These are phyloP conservation scores for Alauda arvensis DNA, from an alignment of 2,797 vertebrate genomes.

Conservation along the genomic window DNA sequence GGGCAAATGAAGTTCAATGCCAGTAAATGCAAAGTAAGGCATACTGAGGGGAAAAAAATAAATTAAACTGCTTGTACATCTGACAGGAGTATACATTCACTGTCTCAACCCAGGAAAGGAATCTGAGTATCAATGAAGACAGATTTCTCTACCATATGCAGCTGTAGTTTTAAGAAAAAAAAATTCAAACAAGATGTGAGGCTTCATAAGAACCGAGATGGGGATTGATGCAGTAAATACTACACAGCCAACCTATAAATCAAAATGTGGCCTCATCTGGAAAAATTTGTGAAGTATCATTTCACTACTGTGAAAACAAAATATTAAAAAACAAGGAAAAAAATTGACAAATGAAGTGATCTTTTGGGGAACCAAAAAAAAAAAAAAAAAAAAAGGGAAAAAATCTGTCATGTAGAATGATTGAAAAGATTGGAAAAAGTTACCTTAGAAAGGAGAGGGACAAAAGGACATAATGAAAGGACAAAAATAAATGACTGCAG, in stretches of 20 bases:
- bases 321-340: neutral
- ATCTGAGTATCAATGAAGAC: slow-evolving; percentile 44
- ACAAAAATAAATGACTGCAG: neutral
- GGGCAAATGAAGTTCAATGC: slow-evolving; percentile 54
- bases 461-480: neutral
- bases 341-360: neutral
- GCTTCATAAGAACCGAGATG: neutral
- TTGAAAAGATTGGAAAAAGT: neutral
- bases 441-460: neutral
- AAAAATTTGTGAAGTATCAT: neutral
- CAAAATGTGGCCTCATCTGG: neutral
- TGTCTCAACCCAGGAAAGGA: slow-evolving; percentile 22
- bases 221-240: neutral
- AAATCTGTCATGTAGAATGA: neutral
- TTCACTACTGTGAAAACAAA: neutral
- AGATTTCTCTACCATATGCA: slow-evolving; percentile 41
- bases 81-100: slow-evolving; percentile 23
- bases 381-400: neutral
- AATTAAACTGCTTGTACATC: slow-evolving; percentile 48
- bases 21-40: slow-evolving; percentile 55
- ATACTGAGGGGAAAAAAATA: slow-evolving; percentile 24
- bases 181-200: slow-evolving; percentile 50
- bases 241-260: neutral
- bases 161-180: slow-evolving; percentile 23
- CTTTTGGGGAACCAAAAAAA: neutral